These are phyloP conservation scores for Ispidina lecontei DNA, from an alignment of 2,797 vertebrate species.

Conservation along the genomic window DNA sequence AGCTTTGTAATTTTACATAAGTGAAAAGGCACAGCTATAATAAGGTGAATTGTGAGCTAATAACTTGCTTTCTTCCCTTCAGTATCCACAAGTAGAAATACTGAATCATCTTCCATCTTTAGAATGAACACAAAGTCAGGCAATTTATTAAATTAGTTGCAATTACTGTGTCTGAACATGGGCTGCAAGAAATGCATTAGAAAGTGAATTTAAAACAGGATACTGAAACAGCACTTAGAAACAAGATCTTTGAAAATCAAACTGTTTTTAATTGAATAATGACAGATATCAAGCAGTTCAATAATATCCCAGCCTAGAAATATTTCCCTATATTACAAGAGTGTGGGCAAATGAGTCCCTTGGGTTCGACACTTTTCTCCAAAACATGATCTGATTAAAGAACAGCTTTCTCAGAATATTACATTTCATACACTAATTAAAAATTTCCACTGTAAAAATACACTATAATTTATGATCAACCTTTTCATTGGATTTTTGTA, in stretches of 20 bases:
- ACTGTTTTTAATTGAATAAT: not conserved
- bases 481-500: not conserved
- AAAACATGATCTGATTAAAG: not conserved
- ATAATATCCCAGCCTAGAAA: rapidly evolving
- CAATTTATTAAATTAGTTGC: not conserved
- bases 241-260: not conserved
- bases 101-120: not conserved
- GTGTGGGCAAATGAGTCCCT: not conserved
- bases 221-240: not conserved
- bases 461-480: not conserved
- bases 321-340: not conserved
- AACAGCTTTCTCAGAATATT: not conserved
- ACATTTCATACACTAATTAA: not conserved
- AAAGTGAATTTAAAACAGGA: not conserved
- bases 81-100: not conserved
- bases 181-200: not conserved
- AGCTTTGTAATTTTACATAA: not conserved
- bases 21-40: not conserved
- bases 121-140: not conserved
- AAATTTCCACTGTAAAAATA: not conserved
- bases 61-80: not conserved
- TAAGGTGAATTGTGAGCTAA: not conserved
- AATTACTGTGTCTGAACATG: not conserved
- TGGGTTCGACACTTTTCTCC: not conserved
- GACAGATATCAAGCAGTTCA: not conserved